Conservation (phyloP, 2,888 invertebrate genomes). For the Liposcelis brunnea region DNA sequence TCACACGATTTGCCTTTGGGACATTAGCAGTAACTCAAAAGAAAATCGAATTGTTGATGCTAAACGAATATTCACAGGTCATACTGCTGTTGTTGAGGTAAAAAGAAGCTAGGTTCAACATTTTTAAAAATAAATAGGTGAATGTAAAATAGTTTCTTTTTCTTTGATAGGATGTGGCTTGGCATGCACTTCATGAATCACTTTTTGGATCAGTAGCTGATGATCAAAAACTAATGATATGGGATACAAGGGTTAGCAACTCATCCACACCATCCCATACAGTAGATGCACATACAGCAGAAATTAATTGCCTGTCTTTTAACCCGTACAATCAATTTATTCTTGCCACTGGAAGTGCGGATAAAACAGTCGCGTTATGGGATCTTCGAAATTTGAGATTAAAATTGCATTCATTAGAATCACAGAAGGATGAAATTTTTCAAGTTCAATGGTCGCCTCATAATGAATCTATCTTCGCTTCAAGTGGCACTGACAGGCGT, state of each 20-base stretch:
- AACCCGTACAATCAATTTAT: constrained; percentile 99
- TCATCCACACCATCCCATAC: constrained; percentile 95
- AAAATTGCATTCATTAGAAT: constrained; percentile 97
- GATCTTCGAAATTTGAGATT: constrained; percentile 92
- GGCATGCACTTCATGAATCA: constrained; percentile 95
- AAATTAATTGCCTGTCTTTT: constrained; percentile 98
- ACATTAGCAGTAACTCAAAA: constrained; percentile 90
- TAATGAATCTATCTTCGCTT: constrained; percentile 97
- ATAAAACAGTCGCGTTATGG: constrained; percentile 95
- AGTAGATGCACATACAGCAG: constrained; percentile 97
- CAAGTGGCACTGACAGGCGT: constrained; percentile 92
- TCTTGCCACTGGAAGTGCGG: constrained; percentile 94
- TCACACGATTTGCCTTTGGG: constrained; percentile 98
- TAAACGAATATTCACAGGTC: constrained; percentile 94
- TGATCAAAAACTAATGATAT: constrained; percentile 97
- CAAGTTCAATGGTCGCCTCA: constrained; percentile 99
- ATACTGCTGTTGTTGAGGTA: constrained; percentile 92
- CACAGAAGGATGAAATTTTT: constrained; percentile 99
- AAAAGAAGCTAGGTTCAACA: constrained; percentile 2
- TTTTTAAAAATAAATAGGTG: not conserved
- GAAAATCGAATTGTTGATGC: constrained; percentile 93
- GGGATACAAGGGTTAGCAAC: constrained; percentile 96
- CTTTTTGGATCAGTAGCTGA: constrained; percentile 98
- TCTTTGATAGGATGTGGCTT: constrained; percentile 64
- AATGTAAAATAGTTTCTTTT: not conserved